These are phyloP conservation scores for Pomatostomus ruficeps DNA, from an alignment of 2,113 vertebrate genomes.

Conservation along the genomic window DNA sequence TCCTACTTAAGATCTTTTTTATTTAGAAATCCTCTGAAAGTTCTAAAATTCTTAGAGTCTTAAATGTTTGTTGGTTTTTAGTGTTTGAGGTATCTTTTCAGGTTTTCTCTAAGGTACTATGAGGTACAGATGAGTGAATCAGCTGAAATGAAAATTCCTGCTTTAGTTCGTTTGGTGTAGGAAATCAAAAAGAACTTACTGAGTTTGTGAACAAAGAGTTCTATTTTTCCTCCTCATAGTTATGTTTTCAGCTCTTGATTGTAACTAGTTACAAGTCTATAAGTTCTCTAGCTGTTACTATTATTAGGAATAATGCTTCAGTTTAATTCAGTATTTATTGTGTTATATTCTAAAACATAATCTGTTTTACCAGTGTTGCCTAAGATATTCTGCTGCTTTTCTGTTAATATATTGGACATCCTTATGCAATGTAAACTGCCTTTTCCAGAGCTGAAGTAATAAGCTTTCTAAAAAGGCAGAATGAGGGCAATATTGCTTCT, in stretches of 20 bases:
- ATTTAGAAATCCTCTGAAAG: background rate
- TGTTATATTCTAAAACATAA: background rate
- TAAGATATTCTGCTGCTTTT: background rate
- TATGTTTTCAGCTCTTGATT: background rate
- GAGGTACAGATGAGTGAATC: background rate
- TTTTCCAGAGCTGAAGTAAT: slow-evolving; percentile 3
- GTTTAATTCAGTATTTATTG: background rate
- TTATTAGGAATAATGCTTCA: background rate
- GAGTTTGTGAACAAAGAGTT: background rate
- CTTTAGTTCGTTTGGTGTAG: background rate
- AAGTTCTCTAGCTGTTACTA: background rate
- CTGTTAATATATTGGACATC: background rate
- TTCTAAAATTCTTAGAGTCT: background rate
- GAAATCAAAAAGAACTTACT: background rate
- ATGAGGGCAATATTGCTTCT: slow-evolving; percentile 33
- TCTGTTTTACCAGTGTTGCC: background rate
- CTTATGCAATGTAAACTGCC: background rate
- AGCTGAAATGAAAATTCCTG: background rate
- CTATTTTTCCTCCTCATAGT: background rate
- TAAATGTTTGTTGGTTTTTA: background rate
- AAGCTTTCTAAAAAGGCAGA: slow-evolving; percentile 39
- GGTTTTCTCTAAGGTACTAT: background rate
- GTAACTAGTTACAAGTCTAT: background rate
- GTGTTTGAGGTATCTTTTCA: background rate
- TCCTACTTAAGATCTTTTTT: background rate